Evolutionary conservation across 1,140 invertebrate genomes (phyloP).

Genomic region (Polypedilum pembai): DNA sequence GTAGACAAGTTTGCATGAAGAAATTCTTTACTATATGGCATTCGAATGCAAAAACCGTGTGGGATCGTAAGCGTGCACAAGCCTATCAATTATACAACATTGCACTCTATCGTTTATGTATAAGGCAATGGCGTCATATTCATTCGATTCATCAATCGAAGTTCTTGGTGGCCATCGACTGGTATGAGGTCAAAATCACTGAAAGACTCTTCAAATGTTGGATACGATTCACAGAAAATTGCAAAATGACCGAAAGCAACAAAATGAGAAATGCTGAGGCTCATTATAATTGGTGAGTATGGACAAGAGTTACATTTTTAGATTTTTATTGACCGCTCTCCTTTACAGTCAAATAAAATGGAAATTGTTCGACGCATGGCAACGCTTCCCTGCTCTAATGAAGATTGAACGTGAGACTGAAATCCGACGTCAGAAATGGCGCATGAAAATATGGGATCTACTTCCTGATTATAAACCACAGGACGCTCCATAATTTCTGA

Average conservation of each 20-base stretch:
- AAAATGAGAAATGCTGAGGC: conserved; percentile 46
- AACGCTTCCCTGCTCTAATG: conserved; percentile 51
- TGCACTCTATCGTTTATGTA: conserved; percentile 41
- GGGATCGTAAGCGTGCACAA: conserved; percentile 44
- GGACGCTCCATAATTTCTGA: neutral
- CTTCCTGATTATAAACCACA: conserved; percentile 54
- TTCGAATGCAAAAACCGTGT: conserved; percentile 45
- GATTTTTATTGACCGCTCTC: conserved; percentile 8
- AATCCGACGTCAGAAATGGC: conserved; percentile 54
- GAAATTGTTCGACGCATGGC: conserved; percentile 54
- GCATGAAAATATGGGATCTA: conserved; percentile 56
- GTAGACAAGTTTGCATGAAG: conserved; percentile 44
- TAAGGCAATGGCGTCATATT: conserved; percentile 41
- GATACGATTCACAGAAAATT: conserved; percentile 41
- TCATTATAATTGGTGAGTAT: conserved; percentile 49
- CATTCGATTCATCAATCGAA: conserved; percentile 45
- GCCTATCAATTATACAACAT: conserved; percentile 46
- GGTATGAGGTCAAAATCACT: conserved; percentile 49
- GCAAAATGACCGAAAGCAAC: conserved; percentile 44
- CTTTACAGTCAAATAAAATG: conserved; percentile 49
- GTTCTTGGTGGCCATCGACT: conserved; percentile 54
- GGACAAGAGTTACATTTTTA: neutral
- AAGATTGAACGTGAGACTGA: conserved; percentile 55
- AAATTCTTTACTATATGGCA: conserved; percentile 48
- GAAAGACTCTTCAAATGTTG: conserved; percentile 48